Conservation (phyloP, 37 sponge, comb jelly and placozoan genomes). For the Tethya wilhelma region DNA sequence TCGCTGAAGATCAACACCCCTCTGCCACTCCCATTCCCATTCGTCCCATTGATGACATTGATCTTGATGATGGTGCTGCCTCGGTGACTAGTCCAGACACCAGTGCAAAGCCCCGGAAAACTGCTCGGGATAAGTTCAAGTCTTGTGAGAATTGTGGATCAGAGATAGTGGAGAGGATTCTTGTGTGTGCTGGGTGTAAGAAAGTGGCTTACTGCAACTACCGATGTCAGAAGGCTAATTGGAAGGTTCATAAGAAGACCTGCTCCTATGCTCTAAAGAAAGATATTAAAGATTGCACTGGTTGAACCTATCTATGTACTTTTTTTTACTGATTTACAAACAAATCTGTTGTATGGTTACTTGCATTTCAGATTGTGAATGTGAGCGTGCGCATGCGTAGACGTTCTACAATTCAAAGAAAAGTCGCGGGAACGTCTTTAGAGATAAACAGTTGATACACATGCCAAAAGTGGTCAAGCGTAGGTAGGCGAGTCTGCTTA, state of each 20-base stretch:
- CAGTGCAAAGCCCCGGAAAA: background rate
- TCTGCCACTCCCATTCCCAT: no score
- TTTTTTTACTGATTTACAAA: background rate
- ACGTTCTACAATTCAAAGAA: background rate
- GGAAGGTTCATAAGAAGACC: constrained; percentile 77
- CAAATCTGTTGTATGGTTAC: no score
- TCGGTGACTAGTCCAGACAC: background rate
- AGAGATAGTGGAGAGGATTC: constrained; percentile 25
- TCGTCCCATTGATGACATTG: background rate
- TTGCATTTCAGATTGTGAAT: background rate
- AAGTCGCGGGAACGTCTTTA: background rate
- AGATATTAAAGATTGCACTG: constrained; percentile 22
- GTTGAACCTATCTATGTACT: background rate
- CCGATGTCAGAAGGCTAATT: constrained; percentile 68
- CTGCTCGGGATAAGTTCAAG: constrained; percentile 59
- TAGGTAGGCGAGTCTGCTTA: background rate
- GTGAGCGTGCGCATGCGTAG: background rate
- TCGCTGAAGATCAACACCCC: background rate
- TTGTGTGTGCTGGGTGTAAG: constrained; percentile 64
- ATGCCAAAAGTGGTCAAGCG: no score
- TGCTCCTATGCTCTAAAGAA: constrained; percentile 54
- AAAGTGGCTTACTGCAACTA: constrained; percentile 72
- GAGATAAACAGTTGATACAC: no score
- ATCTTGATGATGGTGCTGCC: background rate
- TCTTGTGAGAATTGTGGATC: constrained; percentile 44